Evolutionary conservation across 2,797 vertebrate species (phyloP), one percentile per base, ranked within the genome.

Genomic region (Scarus forsteni): DNA sequence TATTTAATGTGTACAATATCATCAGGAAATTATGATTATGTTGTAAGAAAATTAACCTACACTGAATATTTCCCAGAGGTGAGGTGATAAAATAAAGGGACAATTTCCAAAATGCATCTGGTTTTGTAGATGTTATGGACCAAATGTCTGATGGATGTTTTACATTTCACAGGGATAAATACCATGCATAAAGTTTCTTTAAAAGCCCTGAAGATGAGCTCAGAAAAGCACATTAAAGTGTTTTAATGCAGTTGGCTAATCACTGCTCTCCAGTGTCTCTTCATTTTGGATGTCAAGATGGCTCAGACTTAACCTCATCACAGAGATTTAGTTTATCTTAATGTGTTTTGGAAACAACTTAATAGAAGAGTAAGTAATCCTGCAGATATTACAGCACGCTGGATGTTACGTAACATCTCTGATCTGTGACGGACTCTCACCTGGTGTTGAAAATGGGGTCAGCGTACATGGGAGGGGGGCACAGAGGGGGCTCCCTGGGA

Each of bases 371-470:
- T 1, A 44, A n/a, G 12, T 15, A 43, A 53, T 64, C n/a, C 42
- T 53, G 8, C 46, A 58, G 53, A 49, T 49, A 40, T 15, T 0
- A n/a, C 63, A 66, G 40, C 34, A 40, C 44, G 40, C 16, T 35
- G 1, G 34, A 51, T 56, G 18, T 64, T 35, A 18, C 16, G 10
- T 34, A 42, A 60, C 27, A 42, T 39, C 27, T 16, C 18, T 5
- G 8, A 53, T 8, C 51, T 51, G 50, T 53, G 16, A 53, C 67
- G 4, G 38, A 15, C 43, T 60, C 90, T 92, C 79, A 95, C 94
- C 94, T 92, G 49, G 92, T 87, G 89, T 93, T 83, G 69, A 90
- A 93, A 72, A 92, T 39, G 11, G 92, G 88, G 80, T 92, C 74
- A 0, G 62, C 86, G 89, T 92, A 92, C 67, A 84, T 62, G 56